These are phyloP conservation scores for Syngnathus typhle DNA, from an alignment of 2,113 vertebrate genomes.

Conservation along the genomic window DNA sequence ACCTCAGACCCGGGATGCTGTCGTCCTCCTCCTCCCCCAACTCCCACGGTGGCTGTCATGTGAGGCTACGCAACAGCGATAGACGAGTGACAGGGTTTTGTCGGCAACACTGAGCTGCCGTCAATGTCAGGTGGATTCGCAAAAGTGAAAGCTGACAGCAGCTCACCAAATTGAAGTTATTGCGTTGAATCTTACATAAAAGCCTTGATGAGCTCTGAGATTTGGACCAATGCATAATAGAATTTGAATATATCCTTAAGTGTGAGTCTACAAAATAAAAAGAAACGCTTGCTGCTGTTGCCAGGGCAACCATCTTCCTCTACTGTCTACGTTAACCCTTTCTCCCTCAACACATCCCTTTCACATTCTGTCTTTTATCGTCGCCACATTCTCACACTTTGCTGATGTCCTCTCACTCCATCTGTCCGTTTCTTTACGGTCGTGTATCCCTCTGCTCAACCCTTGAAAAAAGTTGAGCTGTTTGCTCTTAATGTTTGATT, in stretches of 20 bases:
- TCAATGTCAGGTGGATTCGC: constrained; percentile 31
- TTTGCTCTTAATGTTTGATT: constrained; percentile 22
- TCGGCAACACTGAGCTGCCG: constrained; percentile 28
- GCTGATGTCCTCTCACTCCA: constrained; percentile 63
- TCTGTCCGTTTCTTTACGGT: constrained; percentile 52
- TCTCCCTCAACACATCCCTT: constrained; percentile 50
- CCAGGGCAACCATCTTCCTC: constrained; percentile 60
- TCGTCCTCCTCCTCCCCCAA: background rate
- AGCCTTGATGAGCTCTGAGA: background rate
- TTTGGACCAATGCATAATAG: background rate
- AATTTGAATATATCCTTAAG: background rate
- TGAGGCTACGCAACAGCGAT: constrained; percentile 26
- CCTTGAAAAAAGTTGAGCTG: constrained; percentile 3
- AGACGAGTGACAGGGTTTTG: constrained; percentile 25
- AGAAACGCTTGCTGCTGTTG: constrained; percentile 64
- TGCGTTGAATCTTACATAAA: background rate
- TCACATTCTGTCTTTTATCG: constrained; percentile 62
- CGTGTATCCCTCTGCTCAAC: constrained; percentile 16
- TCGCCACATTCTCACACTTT: constrained; percentile 53
- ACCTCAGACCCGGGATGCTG: constrained; percentile 37
- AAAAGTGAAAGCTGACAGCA: constrained; percentile 1
- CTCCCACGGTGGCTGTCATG: constrained; percentile 33
- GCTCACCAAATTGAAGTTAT: constrained; percentile 10
- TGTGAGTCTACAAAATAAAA: constrained; percentile 11
- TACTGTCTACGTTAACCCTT: constrained; percentile 59